Evolutionary conservation across 2,113 vertebrate genomes (phyloP), one percentile per base, ranked within the genome.

Genomic region (Bombycilla garrulus): DNA sequence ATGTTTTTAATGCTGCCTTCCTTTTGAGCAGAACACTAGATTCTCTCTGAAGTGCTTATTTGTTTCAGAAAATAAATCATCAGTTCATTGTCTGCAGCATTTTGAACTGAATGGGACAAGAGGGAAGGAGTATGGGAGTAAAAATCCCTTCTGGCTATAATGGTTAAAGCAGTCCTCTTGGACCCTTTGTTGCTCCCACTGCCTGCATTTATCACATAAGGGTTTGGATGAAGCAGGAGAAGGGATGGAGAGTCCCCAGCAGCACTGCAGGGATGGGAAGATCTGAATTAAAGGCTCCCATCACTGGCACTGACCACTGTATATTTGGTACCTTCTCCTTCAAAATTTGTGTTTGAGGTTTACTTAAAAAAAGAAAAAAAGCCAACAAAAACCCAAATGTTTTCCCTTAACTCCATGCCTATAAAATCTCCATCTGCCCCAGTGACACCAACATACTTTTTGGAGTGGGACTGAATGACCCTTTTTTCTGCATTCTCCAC

Each of bases 221-320:
- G 6, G 8, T 20, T 11, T 28, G 51, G 51, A 15, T 31, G n/a
- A 67, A 77, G 15, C 38, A 31, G 45, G 21, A 38, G 36, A 81
- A 69, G 28, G 47, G 25, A 15, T 0, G 2, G 44, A 67, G 13
- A 29, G 40, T 9, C 11, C 31, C 40, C 44, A 51, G 58, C 2
- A 40, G 23, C 31, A 14, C 5, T 31, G 31, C 26, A 81, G 36
- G 35, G 38, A 13, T 51, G 22, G 16, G 47, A 65, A 62, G 42
- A 23, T 11, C 24, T 28, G 38, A 67, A 54, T 35, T 20, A 18
- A 6, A 65, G 26, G 40, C 2, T 56, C 23, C 26, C 18, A 6
- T 28, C 1, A 0, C 35, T 69, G 24, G 18, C 0, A 1, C 24
- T 57, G 17, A n/a, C 6, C 28, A 3, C 19, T 36, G 22, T 25